Evolutionary conservation across 1,140 invertebrate species (phyloP).

Genomic region (Bombyx mandarina): DNA sequence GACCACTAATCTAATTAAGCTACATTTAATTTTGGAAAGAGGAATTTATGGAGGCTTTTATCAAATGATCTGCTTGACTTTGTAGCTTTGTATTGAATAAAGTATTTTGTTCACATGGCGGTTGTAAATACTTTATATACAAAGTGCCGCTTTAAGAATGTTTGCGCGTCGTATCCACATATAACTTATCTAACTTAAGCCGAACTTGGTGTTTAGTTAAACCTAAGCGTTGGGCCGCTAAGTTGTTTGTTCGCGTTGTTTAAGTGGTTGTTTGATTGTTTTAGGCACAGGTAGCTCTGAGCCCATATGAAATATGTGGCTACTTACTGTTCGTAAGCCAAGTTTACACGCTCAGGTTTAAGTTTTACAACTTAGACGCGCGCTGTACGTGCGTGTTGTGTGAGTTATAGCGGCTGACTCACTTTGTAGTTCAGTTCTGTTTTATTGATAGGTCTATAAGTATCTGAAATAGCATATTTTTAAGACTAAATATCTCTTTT

Average conservation of each 20-base stretch:
- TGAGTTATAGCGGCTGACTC: neutral
- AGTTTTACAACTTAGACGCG: slow-evolving; percentile 50
- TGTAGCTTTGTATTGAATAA: too few species aligned
- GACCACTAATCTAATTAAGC: too few species aligned
- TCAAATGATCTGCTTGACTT: too few species aligned
- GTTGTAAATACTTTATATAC: too few species aligned
- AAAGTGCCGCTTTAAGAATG: neutral
- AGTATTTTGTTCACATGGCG: too few species aligned
- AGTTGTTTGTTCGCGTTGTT: slow-evolving; percentile 36
- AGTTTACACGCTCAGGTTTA: slow-evolving; percentile 41
- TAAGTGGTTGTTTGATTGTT: slow-evolving; percentile 63
- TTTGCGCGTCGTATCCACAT: slow-evolving; percentile 16
- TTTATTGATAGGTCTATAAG: too few species aligned
- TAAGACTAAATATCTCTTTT: too few species aligned
- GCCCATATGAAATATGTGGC: slow-evolving; percentile 59
- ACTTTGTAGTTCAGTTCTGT: too few species aligned
- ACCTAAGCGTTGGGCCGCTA: slow-evolving; percentile 26
- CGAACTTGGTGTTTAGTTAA: slow-evolving; percentile 59
- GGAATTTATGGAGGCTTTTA: too few species aligned
- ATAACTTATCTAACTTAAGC: slow-evolving; percentile 51
- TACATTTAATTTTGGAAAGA: too few species aligned
- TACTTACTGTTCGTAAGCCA: slow-evolving; percentile 52
- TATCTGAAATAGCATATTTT: too few species aligned
- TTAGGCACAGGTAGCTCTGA: slow-evolving; percentile 55
- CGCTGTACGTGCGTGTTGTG: slow-evolving; percentile 7